Base-by-base conservation (phyloP, 2,888 invertebrate species). In the Eudasyphora cyanicolor region DNA sequence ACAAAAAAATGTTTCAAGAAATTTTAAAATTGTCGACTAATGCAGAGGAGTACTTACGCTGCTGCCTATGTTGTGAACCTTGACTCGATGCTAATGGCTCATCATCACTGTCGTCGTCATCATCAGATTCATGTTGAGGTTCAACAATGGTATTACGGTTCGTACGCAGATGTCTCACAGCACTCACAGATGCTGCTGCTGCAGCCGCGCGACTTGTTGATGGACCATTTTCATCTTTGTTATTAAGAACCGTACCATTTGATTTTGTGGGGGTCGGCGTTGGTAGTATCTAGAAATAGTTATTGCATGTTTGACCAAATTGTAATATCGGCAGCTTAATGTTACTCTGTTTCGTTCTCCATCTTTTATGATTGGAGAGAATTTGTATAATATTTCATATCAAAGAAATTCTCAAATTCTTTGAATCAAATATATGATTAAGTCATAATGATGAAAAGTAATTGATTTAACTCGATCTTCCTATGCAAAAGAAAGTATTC, bases 131-230 rank as follows among this genome's bases (percentile, higher is more conserved):
- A 2, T 88, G 88, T 75, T 86, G 87, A 7, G 87, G 84, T 29
- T 88, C 84, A 0, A 92, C 88, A 21, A 89, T 86, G 14, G 91
- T 91, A 84, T 91, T 91, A 4, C 92, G 91, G 87, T 92, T 92
- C 14, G 92, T 92, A 49, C 92, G 88, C 38, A 92, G 82, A 77
- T 92, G 92, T 0, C 92, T 89, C 12, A 85, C 86, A 14, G 76
- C 74, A 35, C 49, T 76, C 4, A 51, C 64, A 19, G 49, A 21
- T n/a, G 21, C 32, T 14, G 54, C 27, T 3, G 54, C 76, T 14
- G 42, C 80, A 19, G 84, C 83, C 38, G 74, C 17, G 3, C 89
- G 89, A 84, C 88, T 90, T 8, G 91, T 89, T 12, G 89, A 88
- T 1, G 89, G 88, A n/a, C 78, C 86, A 62, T 79, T 85, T 60